phyloP scores from a whole-genome alignment of 2,797 vertebrate species.

The Schizopygopsis pylzovi region DNA sequence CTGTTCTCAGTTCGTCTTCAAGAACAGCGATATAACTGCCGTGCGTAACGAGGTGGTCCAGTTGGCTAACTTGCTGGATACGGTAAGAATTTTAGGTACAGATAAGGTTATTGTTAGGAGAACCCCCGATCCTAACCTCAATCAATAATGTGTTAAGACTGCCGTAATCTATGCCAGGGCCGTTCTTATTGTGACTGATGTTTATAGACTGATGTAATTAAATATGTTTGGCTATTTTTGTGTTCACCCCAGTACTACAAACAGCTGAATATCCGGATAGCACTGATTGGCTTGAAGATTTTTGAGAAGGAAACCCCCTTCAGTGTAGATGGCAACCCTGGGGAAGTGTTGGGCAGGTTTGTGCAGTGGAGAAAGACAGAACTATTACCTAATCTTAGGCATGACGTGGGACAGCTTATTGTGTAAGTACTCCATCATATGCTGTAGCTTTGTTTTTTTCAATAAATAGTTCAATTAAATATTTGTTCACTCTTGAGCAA shows the following conservation, averaged over 20 bases:
- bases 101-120: neutral
- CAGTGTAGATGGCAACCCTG: constrained; percentile 70
- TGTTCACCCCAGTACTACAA: constrained; percentile 72
- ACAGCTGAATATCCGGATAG: constrained; percentile 83
- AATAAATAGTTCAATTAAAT: neutral
- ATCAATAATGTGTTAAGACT: neutral
- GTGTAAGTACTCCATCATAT: constrained; percentile 77
- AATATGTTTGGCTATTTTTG: constrained; percentile 1
- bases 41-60: constrained; percentile 82
- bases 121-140: neutral
- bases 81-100: constrained; percentile 73
- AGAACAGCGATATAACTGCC: constrained; percentile 69
- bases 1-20: constrained; percentile 77
- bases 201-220: neutral
- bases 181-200: neutral
- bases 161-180: neutral
- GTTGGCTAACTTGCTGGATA: constrained; percentile 85
- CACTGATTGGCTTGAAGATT: constrained; percentile 83
- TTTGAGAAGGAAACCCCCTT: constrained; percentile 82
- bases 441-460: neutral
- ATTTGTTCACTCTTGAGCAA: neutral
- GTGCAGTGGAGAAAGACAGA: constrained; percentile 78
- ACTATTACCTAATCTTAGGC: constrained; percentile 71
- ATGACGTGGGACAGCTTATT: constrained; percentile 85
- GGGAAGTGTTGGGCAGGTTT: constrained; percentile 79